Evolutionary conservation across 2,888 invertebrate species (phyloP), one percentile per base, ranked within the genome.

Genomic region (Aethes cnicana): DNA sequence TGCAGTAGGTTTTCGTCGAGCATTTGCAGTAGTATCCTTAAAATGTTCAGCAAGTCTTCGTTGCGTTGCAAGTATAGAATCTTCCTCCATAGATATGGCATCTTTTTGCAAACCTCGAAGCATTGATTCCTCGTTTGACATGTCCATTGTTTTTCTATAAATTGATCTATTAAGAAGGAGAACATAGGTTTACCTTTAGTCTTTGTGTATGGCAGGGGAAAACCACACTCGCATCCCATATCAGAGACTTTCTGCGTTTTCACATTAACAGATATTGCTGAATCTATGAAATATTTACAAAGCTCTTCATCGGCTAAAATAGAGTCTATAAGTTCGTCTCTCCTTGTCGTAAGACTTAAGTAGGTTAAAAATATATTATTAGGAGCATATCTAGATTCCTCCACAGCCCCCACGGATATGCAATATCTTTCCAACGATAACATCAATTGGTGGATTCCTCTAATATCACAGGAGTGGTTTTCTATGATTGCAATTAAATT

Each of bases 1-100:
- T 92, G 90, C 11, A 93, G 69, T 20, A 93, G 67, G 35, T 73
- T 77, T 61, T 88, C 89, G 58, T 93, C 93, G 36, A 91, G 81
- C 71, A 91, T 92, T 72, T 93, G 93, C 36, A 94, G 72, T 32
- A 93, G 79, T 63, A 92, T 77, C 56, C 91, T 84, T 53, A 93
- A 61, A 20, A 91, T 75, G 59, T 86, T 88, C 56, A 90, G 66
- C n/a, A 91, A 66, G 55, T 91, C 84, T 59, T 91, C 87, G 26
- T 87, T 84, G 47, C 84, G 69, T 61, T 87, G 76, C 50, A 91
- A 66, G 48, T 87, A 81, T 14, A 93, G 72, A 58, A 92, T 91
- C 59, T 91, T 91, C 47, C 89, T 84, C 92, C 93, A 93, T 66
- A 93, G 81, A 61, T 91, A 92, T 35, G 94, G 93, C 86, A 93